Evolutionary conservation across 2,113 vertebrate species (phyloP).

Genomic region (Equus quagga): DNA sequence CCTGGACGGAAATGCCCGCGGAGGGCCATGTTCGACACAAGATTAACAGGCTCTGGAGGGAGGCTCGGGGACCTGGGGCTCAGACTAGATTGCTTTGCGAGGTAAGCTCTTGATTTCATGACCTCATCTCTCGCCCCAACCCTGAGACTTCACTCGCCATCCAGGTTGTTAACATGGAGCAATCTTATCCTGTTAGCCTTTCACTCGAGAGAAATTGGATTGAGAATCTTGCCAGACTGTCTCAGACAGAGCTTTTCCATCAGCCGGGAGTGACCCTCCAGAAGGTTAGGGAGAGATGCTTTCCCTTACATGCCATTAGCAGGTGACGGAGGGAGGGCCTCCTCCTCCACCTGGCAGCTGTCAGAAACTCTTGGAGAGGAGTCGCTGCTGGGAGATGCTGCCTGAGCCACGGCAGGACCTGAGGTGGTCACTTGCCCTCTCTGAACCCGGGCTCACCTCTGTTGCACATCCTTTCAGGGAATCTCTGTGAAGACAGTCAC

Average conservation of each 20-base stretch:
- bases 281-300: background rate
- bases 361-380: slow-evolving; percentile 21
- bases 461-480: background rate
- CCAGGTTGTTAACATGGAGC: slow-evolving; percentile 70
- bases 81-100: slow-evolving; percentile 55
- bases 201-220: slow-evolving; percentile 71
- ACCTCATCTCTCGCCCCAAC: slow-evolving; percentile 52
- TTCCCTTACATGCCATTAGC: slow-evolving; percentile 53
- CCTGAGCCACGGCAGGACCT: background rate
- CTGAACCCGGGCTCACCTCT: background rate
- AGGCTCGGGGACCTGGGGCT: background rate
- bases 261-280: background rate
- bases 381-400: background rate
- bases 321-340: background rate
- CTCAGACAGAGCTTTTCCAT: slow-evolving; percentile 63
- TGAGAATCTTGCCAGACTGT: slow-evolving; percentile 53
- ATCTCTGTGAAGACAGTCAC: background rate
- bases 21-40: background rate
- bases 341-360: background rate
- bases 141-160: slow-evolving; percentile 55
- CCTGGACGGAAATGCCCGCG: background rate
- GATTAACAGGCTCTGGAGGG: slow-evolving; percentile 46
- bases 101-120: slow-evolving; percentile 66
- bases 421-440: background rate
- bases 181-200: slow-evolving; percentile 79